These are phyloP conservation scores for Mormyrus proboscirostris DNA, from an alignment of 2,797 vertebrate species.

Conservation along the genomic window DNA sequence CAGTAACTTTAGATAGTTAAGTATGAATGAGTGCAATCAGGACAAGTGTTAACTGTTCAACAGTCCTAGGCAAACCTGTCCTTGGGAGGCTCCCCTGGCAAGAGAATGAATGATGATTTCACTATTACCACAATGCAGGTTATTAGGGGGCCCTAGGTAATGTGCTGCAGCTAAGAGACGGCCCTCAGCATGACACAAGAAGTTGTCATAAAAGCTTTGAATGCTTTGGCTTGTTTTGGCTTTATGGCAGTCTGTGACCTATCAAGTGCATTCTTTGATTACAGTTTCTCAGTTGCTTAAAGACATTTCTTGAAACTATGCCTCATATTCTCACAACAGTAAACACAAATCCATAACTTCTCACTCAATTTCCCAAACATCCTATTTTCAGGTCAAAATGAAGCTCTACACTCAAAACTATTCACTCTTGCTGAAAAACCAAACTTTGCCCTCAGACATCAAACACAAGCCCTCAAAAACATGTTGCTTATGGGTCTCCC, in stretches of 20 bases:
- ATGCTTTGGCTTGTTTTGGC: neutral
- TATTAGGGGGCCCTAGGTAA: neutral
- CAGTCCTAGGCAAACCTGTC: neutral
- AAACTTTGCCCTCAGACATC: too few relatives aligned
- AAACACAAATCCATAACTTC: too few relatives aligned
- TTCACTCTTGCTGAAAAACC: too few relatives aligned
- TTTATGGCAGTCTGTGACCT: neutral
- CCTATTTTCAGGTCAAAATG: too few relatives aligned
- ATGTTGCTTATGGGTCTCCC: too few relatives aligned
- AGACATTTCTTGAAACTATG: too few relatives aligned
- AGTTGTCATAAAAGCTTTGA: neutral
- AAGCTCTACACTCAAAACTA: too few relatives aligned
- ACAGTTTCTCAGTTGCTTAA: too few relatives aligned
- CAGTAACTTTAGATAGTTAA: neutral
- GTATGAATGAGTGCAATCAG: neutral
- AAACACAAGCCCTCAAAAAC: too few relatives aligned
- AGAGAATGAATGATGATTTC: neutral
- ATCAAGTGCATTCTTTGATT: neutral
- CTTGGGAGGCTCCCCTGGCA: neutral
- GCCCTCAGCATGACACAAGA: neutral
- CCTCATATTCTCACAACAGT: too few relatives aligned
- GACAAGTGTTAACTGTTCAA: neutral
- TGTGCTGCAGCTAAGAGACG: neutral
- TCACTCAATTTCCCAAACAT: too few relatives aligned
- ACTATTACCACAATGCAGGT: neutral